phyloP scores from a whole-genome alignment of 2,797 vertebrate genomes.

The Arnoldichthys spilopterus region DNA sequence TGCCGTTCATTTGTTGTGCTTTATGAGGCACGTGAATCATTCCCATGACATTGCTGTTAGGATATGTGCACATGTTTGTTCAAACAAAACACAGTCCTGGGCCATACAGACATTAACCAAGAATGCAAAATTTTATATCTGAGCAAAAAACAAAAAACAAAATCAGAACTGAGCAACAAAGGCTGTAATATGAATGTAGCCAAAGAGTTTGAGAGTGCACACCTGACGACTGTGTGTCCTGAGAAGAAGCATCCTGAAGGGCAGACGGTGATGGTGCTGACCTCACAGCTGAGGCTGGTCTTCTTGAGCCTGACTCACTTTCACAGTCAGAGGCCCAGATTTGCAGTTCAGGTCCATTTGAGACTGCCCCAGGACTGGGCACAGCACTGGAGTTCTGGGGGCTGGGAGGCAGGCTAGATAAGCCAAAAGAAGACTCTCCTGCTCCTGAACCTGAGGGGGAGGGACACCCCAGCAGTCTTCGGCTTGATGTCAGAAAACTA shows the following conservation, averaged over 20 bases:
- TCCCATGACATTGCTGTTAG: too few relatives aligned
- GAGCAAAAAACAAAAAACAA: too few relatives aligned
- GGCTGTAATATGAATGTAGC: too few relatives aligned
- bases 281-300: conserved; percentile 47
- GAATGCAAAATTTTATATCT: too few relatives aligned
- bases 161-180: too few relatives aligned
- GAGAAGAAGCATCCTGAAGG: conserved; percentile 77
- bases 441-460: conserved; percentile 67
- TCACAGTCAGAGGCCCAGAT: conserved; percentile 67
- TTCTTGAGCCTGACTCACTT: conserved; percentile 59
- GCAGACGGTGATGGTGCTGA: conserved; percentile 70
- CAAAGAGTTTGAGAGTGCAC: not conserved
- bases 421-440: conserved; percentile 68
- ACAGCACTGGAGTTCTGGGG: conserved; percentile 74
- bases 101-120: too few relatives aligned
- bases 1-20: too few relatives aligned
- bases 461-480: conserved; percentile 67
- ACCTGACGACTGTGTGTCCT: conserved; percentile 83
- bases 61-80: too few relatives aligned
- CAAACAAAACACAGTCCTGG: too few relatives aligned
- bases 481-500: conserved; percentile 78
- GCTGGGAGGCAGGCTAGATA: conserved; percentile 71
- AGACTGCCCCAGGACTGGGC: conserved; percentile 70
- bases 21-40: too few relatives aligned
- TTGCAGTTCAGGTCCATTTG: conserved; percentile 63